Evolutionary conservation across 2,888 invertebrate species (phyloP).

Genomic region (Agrypnus murinus): DNA sequence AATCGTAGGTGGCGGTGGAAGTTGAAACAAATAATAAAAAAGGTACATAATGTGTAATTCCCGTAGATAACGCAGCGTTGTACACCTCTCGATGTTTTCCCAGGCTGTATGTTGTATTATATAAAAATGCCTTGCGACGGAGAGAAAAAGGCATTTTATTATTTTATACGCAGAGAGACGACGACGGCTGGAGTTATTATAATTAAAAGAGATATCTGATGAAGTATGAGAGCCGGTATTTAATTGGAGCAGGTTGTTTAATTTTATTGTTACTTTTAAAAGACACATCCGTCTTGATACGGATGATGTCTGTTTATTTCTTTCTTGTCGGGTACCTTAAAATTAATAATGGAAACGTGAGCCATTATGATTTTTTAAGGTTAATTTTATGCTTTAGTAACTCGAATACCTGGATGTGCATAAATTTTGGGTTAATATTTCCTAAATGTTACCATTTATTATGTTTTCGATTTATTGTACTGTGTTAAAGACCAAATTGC

Average conservation of each 20-base stretch:
- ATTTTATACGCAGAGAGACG: conserved; percentile 62
- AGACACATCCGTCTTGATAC: conserved; percentile 36
- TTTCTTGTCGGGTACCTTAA: conserved; percentile 8
- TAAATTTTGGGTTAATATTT: too few species aligned
- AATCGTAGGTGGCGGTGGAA: conserved; percentile 63
- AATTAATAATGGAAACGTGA: neutral
- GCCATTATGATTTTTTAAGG: neutral
- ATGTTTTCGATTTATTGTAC: too few species aligned
- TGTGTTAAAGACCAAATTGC: too few species aligned
- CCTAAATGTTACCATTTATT: too few species aligned
- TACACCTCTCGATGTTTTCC: conserved; percentile 56
- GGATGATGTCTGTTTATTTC: conserved; percentile 17
- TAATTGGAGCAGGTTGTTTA: conserved; percentile 59
- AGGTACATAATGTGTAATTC: conserved; percentile 57
- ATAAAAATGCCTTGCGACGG: conserved; percentile 43
- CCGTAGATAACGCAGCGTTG: conserved; percentile 46
- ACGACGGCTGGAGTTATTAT: conserved; percentile 62
- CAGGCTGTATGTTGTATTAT: conserved; percentile 61
- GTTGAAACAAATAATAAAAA: conserved; percentile 61
- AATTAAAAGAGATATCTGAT: conserved; percentile 68
- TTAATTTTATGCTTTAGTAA: neutral
- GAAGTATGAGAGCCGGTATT: conserved; percentile 66
- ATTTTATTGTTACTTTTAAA: conserved; percentile 42
- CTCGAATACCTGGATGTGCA: too few species aligned
- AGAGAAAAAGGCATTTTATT: conserved; percentile 62